These are phyloP conservation scores for Epirrita christyi DNA, from an alignment of 2,888 invertebrate species.

Conservation along the genomic window DNA sequence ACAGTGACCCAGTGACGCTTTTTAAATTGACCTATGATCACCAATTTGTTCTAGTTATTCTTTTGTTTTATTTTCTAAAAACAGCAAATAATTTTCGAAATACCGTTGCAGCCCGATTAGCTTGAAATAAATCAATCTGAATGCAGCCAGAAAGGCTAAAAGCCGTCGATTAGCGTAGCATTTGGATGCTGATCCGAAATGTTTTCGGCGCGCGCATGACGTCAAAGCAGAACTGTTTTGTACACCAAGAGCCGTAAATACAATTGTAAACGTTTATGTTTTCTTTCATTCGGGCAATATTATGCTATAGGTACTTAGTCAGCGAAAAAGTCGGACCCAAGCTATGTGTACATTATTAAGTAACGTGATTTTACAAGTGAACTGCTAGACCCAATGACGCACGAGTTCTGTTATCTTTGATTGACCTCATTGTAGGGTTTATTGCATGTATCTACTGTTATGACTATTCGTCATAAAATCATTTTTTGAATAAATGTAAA, in stretches of 20 bases:
- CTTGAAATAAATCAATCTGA: conserved; percentile 1
- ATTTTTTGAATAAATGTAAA: neutral
- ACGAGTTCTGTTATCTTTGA: conserved; percentile 66
- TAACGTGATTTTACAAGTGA: conserved; percentile 22
- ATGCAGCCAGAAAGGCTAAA: conserved; percentile 31
- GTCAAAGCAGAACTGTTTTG: conserved; percentile 67
- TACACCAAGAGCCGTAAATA: conserved; percentile 57
- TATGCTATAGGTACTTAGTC: conserved; percentile 29
- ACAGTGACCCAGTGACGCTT: too few species aligned
- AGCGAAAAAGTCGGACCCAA: conserved; percentile 14
- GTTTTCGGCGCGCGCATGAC: conserved; percentile 57
- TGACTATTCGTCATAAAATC: conserved; percentile 7
- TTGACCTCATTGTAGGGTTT: conserved; percentile 67
- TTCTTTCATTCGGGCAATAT: conserved; percentile 47
- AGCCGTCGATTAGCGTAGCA: conserved; percentile 42
- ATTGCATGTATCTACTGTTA: conserved; percentile 10
- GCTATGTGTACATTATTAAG: conserved; percentile 17
- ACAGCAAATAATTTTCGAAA: too few species aligned
- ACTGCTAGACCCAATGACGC: conserved; percentile 55
- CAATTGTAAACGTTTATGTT: conserved; percentile 66
- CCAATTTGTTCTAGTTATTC: too few species aligned
- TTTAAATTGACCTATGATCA: too few species aligned
- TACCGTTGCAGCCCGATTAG: neutral
- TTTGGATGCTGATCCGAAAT: conserved; percentile 43
- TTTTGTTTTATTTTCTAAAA: too few species aligned